phyloP scores from a whole-genome alignment of 2,113 vertebrate genomes.

The Brachypodius melanocephalos region DNA sequence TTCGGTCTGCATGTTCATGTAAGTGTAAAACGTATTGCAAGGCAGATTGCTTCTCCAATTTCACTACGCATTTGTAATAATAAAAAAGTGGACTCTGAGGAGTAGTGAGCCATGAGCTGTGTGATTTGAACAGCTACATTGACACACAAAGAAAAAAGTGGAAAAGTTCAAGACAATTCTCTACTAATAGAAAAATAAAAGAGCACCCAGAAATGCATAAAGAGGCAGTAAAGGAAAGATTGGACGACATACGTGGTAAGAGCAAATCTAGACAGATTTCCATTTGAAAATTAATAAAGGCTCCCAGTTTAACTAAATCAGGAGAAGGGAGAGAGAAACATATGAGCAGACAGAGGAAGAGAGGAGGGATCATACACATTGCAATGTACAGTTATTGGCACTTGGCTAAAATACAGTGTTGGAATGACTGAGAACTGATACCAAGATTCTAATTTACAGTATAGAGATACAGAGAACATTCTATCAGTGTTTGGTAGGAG shows the following conservation, averaged over 20 bases:
- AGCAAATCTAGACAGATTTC: background rate
- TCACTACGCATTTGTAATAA: background rate
- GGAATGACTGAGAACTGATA: background rate
- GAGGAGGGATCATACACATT: background rate
- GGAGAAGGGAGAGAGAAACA: background rate
- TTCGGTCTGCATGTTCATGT: background rate
- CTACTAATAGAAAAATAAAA: background rate
- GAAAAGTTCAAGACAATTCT: background rate
- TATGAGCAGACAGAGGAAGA: background rate
- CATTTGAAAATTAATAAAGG: background rate
- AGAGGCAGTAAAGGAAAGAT: background rate
- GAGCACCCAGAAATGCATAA: background rate
- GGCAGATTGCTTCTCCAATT: constrained; percentile 32
- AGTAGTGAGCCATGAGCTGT: constrained; percentile 8
- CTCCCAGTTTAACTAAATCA: background rate
- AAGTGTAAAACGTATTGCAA: constrained; percentile 34
- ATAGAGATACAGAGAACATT: background rate
- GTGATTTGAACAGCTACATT: background rate
- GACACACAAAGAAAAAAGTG: background rate
- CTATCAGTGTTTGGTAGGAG: background rate
- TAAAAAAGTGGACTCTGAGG: background rate
- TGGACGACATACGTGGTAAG: background rate
- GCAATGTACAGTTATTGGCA: background rate
- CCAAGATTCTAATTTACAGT: background rate
- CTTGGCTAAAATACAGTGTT: background rate